Conservation (phyloP, 2,797 vertebrate genomes). For the Oreochromis grahami region DNA sequence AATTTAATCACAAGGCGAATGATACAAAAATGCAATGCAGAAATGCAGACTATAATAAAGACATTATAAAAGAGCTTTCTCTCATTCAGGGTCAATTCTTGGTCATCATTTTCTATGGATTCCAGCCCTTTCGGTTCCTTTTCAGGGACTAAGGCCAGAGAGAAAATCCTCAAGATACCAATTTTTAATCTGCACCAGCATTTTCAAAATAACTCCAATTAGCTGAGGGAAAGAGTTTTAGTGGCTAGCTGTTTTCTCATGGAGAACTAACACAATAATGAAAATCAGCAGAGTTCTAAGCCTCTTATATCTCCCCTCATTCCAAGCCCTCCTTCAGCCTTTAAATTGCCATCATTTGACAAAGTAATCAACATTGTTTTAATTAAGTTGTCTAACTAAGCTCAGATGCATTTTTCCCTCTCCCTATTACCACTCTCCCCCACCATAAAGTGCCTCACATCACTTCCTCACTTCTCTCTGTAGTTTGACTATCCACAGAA, state of each 20-base stretch:
- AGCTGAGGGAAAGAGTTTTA: neutral
- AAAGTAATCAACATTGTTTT: constrained; percentile 56
- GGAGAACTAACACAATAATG: constrained; percentile 37
- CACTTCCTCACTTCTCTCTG: neutral
- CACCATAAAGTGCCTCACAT: neutral
- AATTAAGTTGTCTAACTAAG: constrained; percentile 44
- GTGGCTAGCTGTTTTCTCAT: constrained; percentile 7
- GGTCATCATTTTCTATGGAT: neutral
- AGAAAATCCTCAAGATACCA: neutral
- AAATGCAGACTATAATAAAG: neutral
- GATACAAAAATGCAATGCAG: neutral
- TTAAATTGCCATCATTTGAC: constrained; percentile 41
- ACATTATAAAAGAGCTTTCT: neutral
- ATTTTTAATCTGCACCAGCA: neutral
- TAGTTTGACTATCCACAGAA: neutral
- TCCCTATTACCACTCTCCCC: neutral
- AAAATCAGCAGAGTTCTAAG: constrained; percentile 28
- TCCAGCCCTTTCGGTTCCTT: neutral
- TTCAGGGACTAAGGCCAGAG: neutral
- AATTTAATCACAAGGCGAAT: neutral
- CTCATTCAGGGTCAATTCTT: neutral
- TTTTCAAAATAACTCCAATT: constrained; percentile 1
- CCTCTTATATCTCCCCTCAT: constrained; percentile 21
- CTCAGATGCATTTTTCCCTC: constrained; percentile 22
- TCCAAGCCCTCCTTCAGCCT: constrained; percentile 10